Conservation (phyloP, 2,113 vertebrate genomes). For the Lasiurus cinereus region DNA sequence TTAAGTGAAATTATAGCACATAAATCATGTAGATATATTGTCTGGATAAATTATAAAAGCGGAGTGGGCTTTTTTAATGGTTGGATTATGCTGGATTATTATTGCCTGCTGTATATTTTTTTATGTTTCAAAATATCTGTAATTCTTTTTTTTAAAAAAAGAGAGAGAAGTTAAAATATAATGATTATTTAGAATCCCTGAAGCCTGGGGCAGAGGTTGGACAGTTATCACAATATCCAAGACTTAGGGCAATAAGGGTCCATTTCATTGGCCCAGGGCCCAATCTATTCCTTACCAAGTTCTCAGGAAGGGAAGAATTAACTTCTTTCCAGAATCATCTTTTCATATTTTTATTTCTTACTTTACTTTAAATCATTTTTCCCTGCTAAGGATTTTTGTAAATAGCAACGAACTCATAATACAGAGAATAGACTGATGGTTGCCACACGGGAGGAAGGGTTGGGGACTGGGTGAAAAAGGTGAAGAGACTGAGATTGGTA, state of each 20-base stretch:
- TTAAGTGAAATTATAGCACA: neutral
- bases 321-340: neutral
- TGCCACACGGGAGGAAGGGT: neutral
- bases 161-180: neutral
- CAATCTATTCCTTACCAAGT: neutral
- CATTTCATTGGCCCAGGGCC: neutral
- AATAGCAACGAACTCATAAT: neutral
- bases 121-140: conserved; percentile 31
- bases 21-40: neutral
- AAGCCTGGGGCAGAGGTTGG: neutral
- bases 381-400: neutral
- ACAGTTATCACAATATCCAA: neutral
- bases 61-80: neutral
- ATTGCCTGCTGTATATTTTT: neutral
- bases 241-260: neutral
- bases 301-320: neutral
- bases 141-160: neutral
- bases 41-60: neutral
- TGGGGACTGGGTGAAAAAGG: neutral
- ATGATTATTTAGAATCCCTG: neutral
- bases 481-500: neutral
- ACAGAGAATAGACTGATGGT: neutral
- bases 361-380: neutral
- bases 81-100: neutral
- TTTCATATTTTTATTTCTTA: neutral